phyloP scores from a whole-genome alignment of 2,113 vertebrate genomes.

The Solea senegalensis region DNA sequence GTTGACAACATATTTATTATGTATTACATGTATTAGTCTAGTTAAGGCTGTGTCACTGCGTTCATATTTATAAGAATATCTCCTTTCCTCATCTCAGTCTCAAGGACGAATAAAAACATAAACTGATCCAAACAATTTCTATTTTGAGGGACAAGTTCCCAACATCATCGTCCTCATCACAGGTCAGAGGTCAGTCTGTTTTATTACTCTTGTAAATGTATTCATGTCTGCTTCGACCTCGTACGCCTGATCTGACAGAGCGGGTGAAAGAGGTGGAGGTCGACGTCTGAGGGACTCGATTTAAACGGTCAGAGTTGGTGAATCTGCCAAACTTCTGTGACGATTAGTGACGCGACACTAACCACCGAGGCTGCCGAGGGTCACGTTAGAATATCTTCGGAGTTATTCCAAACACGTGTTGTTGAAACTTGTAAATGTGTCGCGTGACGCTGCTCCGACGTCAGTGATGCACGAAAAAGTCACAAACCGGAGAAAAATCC shows the following conservation, averaged over 20 bases:
- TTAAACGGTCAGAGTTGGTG: too few species aligned
- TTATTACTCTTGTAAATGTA: neutral
- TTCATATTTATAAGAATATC: neutral
- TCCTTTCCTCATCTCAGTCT: neutral
- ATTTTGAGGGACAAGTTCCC: neutral
- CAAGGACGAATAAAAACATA: neutral
- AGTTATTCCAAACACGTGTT: too few species aligned
- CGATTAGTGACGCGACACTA: too few species aligned
- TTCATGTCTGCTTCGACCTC: neutral
- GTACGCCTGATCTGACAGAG: neutral
- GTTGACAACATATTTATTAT: too few species aligned
- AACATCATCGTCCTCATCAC: too few species aligned
- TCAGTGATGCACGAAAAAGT: neutral
- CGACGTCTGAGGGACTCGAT: neutral
- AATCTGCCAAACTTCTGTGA: too few species aligned
- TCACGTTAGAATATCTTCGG: too few species aligned
- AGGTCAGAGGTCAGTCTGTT: neutral
- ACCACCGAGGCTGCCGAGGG: too few species aligned
- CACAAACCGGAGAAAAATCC: too few species aligned
- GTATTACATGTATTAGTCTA: too few species aligned
- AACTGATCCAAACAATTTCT: neutral
- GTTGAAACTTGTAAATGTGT: too few species aligned
- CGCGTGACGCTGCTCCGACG: too few species aligned
- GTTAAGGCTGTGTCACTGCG: neutral
- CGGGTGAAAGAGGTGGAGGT: neutral